phyloP scores from a whole-genome alignment of 2,797 vertebrate species.

The Microhierax caerulescens region DNA sequence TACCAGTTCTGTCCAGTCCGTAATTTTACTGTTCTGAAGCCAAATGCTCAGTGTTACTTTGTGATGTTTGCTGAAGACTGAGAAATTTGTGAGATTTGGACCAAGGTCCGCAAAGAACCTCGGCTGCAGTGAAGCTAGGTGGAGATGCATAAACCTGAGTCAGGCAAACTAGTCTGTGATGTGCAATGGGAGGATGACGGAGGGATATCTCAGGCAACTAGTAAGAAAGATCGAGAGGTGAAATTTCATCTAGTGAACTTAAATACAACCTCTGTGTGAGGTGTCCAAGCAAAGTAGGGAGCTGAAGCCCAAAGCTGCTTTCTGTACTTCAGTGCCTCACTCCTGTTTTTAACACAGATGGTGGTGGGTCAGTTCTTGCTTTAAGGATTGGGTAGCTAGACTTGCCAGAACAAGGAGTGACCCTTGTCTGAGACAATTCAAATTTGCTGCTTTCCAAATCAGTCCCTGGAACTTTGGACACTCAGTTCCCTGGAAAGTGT shows the following conservation, averaged over 20 bases:
- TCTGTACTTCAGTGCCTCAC: not conserved
- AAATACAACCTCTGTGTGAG: not conserved
- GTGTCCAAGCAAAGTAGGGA: not conserved
- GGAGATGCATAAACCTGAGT: not conserved
- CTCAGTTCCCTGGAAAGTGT: not conserved
- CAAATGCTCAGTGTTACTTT: accelerated
- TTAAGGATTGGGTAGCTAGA: not conserved
- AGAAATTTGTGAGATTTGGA: not conserved
- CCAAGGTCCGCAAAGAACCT: accelerated
- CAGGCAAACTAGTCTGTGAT: not conserved
- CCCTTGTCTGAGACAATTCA: not conserved
- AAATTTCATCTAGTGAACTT: not conserved
- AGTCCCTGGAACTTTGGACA: not conserved
- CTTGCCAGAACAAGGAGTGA: not conserved
- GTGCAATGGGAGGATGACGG: not conserved
- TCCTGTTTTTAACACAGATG: not conserved
- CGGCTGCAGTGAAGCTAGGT: accelerated
- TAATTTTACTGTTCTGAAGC: not conserved
- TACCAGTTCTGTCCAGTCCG: not conserved
- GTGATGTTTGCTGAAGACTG: not conserved
- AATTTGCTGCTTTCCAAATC: not conserved
- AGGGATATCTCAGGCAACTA: not conserved
- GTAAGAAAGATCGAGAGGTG: not conserved
- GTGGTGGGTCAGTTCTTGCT: not conserved
- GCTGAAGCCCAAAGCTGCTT: not conserved